phyloP scores from a whole-genome alignment of 2,797 vertebrate genomes.

The Iguana delicatissima region DNA sequence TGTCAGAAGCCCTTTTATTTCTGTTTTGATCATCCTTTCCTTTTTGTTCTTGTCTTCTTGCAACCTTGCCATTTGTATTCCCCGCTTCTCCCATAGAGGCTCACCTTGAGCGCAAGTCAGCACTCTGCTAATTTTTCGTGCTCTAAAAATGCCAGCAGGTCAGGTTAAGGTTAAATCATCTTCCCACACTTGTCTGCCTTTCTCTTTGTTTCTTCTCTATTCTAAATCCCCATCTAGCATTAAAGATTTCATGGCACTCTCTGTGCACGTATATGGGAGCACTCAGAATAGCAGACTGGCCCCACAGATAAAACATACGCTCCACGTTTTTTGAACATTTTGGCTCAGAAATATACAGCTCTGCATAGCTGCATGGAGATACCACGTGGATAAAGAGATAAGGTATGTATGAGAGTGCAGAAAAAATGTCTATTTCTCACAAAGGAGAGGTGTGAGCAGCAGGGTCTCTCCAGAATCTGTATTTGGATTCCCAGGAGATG shows the following conservation, averaged over 20 bases:
- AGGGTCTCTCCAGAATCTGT: too few species aligned
- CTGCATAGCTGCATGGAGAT: not conserved
- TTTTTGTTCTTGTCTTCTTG: constrained; percentile 37
- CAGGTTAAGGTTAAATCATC: constrained; percentile 31
- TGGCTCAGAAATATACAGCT: not conserved
- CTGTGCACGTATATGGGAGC: not conserved
- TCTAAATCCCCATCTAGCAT: not conserved
- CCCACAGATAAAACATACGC: not conserved
- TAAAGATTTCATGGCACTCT: not conserved
- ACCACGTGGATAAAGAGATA: not conserved
- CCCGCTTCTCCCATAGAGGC: not conserved
- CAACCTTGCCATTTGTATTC: constrained; percentile 28
- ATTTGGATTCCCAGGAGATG: too few species aligned
- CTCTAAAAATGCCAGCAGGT: not conserved
- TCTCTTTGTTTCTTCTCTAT: constrained; percentile 3
- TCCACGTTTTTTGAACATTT: constrained; percentile 23
- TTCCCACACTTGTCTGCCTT: not conserved
- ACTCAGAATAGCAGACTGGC: not conserved
- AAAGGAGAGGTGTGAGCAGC: too few species aligned
- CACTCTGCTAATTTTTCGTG: constrained; percentile 30
- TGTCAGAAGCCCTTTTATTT: constrained; percentile 37
- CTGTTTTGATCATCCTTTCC: constrained; percentile 34
- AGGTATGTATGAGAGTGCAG: too few species aligned
- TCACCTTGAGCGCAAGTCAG: constrained; percentile 30
- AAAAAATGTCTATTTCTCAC: too few species aligned